Evolutionary conservation across 2,113 vertebrate species (phyloP), one percentile per base, ranked within the genome.

Genomic region (Elaphurus davidianus): DNA sequence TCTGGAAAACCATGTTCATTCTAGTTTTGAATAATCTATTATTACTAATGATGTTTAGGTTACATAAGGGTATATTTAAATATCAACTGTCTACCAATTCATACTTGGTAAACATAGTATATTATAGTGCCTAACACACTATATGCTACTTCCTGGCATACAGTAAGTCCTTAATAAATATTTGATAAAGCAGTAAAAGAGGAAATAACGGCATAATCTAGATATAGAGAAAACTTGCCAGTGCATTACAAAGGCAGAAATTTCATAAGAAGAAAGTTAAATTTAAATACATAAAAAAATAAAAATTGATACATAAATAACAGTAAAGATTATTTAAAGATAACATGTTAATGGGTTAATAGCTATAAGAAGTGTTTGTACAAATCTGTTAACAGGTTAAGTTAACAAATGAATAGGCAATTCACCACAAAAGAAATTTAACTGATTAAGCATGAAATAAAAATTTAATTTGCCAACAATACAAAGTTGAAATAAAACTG

Each of bases 401-500:
- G 21, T 83, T 78, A 45, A 76, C 79, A 86, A 52, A 25, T 36
- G 25, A 95, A 47, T 1, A 81, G 45, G 55, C 27, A 93, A 67
- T 83, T 95, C 74, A 93, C 27, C 23, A 90, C 27, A 90, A 14
- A 95, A 62, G 11, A 96, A 94, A 91, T 67, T 0, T 25, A 81
- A 78, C 54, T n/a, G 25, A 50, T 52, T 60, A 74, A 64, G 12
- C 71, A 95, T 11, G 50, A 90, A 92, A 93, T 43, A 84, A 93
- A 95, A 93, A 40, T 30, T 82, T 62, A 60, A 62, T 55, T 40
- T 87, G 50, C n/a, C 43, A 52, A 14, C 25, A 36, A 87, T 43
- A 94, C 23, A 59, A 96, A 94, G 84, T 0, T 64, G 50, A 87
- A 96, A 81, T 40, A 95, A 90, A 91, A 93, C 83, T 3, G n/a